Base-by-base conservation (phyloP, 2,797 vertebrate species). In the Nothura maculosa region DNA sequence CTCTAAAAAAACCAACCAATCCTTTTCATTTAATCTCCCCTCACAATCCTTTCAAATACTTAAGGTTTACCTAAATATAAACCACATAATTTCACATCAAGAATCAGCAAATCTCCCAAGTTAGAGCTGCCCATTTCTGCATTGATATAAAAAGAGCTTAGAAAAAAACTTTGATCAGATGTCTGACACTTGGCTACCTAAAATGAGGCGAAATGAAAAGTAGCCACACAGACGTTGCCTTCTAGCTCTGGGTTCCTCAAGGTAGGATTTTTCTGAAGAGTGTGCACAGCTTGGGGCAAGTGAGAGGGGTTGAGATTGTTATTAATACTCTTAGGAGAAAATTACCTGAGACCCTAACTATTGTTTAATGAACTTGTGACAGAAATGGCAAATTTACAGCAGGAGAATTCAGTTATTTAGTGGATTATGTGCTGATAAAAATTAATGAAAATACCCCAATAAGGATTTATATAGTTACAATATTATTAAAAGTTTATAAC, bases 401-500 rank as follows among this genome's bases (percentile, higher is more conserved):
- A 96, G 52, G 64, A 79, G 30, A 88, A 88, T 76, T 83, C 19
- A 10, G 21, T 67, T 92, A 74, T 84, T 79, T 88, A 81, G 28
- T 15, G 76, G 63, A 88, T 83, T 93, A 62, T 40, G 18, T 34
- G n/a, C 9, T 58, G 67, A 79, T 87, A 92, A 90, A 94, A 94
- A 91, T 47, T 87, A 69, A 79, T 63, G 24, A 57, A 93, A 90
- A 92, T 68, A 68, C 14, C 7, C 40, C 22, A 81, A 27, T 82
- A 88, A 91, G 40, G 52, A 91, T 92, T 93, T 93, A 91, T 91
- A 74, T 54, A 76, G 67, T 80, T 86, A 84, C 25, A 90, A 68
- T 91, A 70, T 84, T 95, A 91, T 79, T 89, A 66, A 57, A 94
- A 92, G 55, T 94, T 94, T 86, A 91, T 94, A 92, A 79, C 21